Conservation (phyloP, 2,113 vertebrate species). For the Cephalophus harveyi region DNA sequence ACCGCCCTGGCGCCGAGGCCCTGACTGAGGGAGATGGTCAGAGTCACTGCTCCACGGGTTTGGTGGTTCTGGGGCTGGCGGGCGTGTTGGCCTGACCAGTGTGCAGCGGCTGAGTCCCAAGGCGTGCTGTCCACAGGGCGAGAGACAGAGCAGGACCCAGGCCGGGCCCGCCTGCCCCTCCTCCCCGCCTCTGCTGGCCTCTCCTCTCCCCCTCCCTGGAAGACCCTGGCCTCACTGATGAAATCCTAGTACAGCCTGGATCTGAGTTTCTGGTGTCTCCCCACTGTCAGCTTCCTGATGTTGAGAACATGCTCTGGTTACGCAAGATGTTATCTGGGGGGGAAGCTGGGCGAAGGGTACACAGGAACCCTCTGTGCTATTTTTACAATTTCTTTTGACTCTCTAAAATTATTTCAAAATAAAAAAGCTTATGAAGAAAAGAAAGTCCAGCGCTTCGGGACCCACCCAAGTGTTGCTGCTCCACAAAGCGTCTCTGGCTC, state of each 20-base stretch:
- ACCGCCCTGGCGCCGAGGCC: rapidly evolving
- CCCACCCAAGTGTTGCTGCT: neutral
- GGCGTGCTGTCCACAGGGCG: rapidly evolving
- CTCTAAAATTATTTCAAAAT: slow-evolving; percentile 56
- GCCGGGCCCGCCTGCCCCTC: neutral
- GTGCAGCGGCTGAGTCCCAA: neutral
- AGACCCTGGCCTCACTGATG: rapidly evolving
- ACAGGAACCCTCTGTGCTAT: slow-evolving; percentile 58
- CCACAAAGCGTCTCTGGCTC: neutral
- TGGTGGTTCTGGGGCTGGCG: neutral
- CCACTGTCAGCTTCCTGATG: neutral
- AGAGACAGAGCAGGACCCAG: neutral
- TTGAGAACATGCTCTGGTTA: neutral
- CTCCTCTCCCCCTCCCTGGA: rapidly evolving
- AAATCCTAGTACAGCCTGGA: neutral
- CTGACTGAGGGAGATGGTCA: neutral
- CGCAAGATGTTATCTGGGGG: slow-evolving; percentile 25
- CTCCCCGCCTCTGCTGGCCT: neutral
- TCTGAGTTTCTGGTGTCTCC: neutral
- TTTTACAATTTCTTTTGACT: slow-evolving; percentile 38
- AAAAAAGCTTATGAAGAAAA: slow-evolving; percentile 8
- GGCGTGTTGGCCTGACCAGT: rapidly evolving
- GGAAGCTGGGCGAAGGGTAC: slow-evolving; percentile 54
- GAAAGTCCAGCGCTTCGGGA: neutral
- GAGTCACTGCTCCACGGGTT: rapidly evolving